A percentile compares a stretch with the other conserved stretches of the same genome.
Evolutionary conservation across 2,888 invertebrate genomes (phyloP).

Genomic region (Polydesmus complanatus): DNA sequence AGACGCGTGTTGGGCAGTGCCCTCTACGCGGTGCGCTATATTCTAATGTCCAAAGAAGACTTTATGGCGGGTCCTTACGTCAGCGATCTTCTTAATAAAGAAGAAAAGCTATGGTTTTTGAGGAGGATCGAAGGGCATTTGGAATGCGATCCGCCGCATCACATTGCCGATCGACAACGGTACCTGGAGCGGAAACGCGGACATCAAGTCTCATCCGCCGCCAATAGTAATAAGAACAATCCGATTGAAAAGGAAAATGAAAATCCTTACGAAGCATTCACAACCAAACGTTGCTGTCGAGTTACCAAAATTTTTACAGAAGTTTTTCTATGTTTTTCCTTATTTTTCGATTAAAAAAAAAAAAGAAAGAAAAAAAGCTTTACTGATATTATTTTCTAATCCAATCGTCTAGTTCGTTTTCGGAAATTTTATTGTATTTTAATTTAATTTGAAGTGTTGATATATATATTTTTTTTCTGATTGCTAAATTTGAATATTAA

Average conservation of each 20-base stretch:
- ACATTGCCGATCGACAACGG: slow-evolving; percentile 3
- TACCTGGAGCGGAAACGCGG: slow-evolving; percentile 13
- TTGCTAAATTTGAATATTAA: too few relatives aligned
- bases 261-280: not conserved
- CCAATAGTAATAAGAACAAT: not conserved
- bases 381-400: too few relatives aligned
- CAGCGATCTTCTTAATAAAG: slow-evolving; percentile 41
- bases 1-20: slow-evolving; percentile 41
- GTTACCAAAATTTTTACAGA: slow-evolving; percentile 13
- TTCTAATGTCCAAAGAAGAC: slow-evolving; percentile 49
- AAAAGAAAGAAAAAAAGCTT: too few relatives aligned
- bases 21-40: slow-evolving; percentile 50
- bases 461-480: too few relatives aligned
- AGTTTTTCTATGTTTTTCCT: slow-evolving; percentile 15
- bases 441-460: too few relatives aligned
- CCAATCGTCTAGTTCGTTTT: too few relatives aligned
- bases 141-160: slow-evolving; percentile 3
- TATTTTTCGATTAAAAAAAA: slow-evolving; percentile 15
- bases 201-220: not conserved
- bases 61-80: slow-evolving; percentile 45
- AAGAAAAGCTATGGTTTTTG: slow-evolving; percentile 35
- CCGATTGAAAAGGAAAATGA: not conserved
- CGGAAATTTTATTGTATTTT: too few relatives aligned
- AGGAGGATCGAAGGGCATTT: slow-evolving; percentile 23
- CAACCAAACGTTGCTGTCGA: slow-evolving; percentile 9